Evolutionary conservation across 2,797 vertebrate genomes (phyloP).

Genomic region (Sebastes minor): DNA sequence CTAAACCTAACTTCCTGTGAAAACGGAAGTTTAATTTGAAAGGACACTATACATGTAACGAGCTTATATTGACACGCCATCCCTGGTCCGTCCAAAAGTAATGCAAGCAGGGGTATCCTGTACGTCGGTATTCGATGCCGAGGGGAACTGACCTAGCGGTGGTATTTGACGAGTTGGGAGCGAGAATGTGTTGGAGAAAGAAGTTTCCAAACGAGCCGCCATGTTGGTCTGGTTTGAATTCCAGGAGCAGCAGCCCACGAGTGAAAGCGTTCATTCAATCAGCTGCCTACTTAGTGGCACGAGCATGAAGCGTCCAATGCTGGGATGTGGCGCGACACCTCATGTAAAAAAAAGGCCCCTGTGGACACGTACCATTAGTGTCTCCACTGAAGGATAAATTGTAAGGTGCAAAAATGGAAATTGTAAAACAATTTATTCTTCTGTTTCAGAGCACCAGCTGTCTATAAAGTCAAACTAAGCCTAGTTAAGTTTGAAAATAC

Average conservation of each 20-base stretch:
- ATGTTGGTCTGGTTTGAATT: background rate
- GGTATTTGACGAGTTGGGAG: background rate
- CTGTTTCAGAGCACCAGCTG: background rate
- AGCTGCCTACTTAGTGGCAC: background rate
- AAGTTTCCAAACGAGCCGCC: background rate
- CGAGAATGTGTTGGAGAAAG: background rate
- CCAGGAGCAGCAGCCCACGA: background rate
- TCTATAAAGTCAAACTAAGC: background rate
- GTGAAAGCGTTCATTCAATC: background rate
- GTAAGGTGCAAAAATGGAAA: background rate
- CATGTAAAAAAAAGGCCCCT: rapidly evolving
- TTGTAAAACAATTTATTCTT: background rate
- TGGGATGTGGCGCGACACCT: background rate
- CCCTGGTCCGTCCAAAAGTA: background rate
- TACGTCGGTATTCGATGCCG: background rate
- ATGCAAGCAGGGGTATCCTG: background rate
- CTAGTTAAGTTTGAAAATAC: background rate
- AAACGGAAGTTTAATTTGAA: background rate
- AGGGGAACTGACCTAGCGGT: background rate
- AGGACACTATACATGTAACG: background rate
- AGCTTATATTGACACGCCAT: background rate
- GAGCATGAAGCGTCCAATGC: background rate
- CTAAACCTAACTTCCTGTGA: background rate
- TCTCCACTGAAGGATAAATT: background rate
- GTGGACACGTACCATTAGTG: background rate